Conservation (phyloP, 1,140 invertebrate species). For the Heliconius congener region DNA sequence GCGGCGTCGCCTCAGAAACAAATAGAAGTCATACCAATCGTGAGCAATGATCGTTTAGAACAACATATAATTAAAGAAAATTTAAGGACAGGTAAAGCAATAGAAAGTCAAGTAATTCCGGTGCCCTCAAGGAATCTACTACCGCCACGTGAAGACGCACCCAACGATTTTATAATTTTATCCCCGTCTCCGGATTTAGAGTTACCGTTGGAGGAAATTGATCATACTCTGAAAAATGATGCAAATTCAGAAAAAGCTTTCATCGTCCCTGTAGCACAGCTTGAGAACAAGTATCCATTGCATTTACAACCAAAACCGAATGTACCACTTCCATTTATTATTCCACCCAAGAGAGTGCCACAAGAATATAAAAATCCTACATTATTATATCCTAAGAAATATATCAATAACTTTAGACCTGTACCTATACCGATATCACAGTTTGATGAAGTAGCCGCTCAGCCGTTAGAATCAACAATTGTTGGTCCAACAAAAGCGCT, state of each 20-base stretch:
- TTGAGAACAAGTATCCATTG: slow-evolving; percentile 3
- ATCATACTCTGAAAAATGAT: slow-evolving; percentile 29
- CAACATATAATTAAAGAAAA: slow-evolving; percentile 27
- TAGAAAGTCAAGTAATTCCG: slow-evolving; percentile 36
- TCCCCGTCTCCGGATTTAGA: slow-evolving; percentile 47
- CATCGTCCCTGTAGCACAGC: background rate
- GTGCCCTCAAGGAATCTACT: slow-evolving; percentile 52
- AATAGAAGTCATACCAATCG: slow-evolving; percentile 31
- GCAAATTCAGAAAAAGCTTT: background rate
- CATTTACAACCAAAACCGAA: slow-evolving; percentile 17
- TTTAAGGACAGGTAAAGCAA: slow-evolving; percentile 48
- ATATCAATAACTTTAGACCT: slow-evolving; percentile 55
- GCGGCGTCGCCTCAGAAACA: slow-evolving; percentile 44
- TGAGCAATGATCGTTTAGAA: slow-evolving; percentile 37
- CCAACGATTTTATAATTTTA: slow-evolving; percentile 44
- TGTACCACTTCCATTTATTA: slow-evolving; percentile 27
- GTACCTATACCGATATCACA: slow-evolving; percentile 66
- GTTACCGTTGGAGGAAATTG: slow-evolving; percentile 49
- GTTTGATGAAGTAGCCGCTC: slow-evolving; percentile 46
- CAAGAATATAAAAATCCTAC: slow-evolving; percentile 60
- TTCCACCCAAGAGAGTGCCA: slow-evolving; percentile 27
- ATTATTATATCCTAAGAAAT: slow-evolving; percentile 71
- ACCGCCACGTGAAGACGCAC: slow-evolving; percentile 51
- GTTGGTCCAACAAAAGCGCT: slow-evolving; percentile 59
- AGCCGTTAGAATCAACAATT: slow-evolving; percentile 46